Evolutionary conservation across 2,797 vertebrate species (phyloP).

Genomic region (Gallinago solitaria): DNA sequence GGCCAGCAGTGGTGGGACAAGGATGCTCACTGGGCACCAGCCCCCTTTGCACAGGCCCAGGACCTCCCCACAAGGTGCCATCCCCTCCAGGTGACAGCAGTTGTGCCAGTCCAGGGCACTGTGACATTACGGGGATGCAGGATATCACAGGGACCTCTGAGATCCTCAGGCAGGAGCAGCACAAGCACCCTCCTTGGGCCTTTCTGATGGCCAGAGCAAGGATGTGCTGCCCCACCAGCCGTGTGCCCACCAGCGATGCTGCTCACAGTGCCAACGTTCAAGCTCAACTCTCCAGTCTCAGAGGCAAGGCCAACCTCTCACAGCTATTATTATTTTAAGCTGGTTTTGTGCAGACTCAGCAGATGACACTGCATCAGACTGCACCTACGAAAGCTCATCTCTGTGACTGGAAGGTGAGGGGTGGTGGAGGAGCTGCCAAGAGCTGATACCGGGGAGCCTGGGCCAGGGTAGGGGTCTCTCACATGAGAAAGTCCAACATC

Average conservation of each 20-base stretch:
- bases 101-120: not conserved
- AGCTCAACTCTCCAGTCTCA: not conserved
- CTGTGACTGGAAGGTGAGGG: not conserved
- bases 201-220: not conserved
- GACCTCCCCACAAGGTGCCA: not conserved
- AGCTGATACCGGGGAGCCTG: rapidly evolving
- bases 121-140: rapidly evolving
- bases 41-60: not conserved
- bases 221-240: not conserved
- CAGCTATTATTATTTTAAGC: not conserved
- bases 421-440: not conserved
- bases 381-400: not conserved
- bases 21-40: not conserved
- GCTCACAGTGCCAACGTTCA: not conserved
- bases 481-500: not conserved
- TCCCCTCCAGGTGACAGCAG: not conserved
- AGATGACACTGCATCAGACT: not conserved
- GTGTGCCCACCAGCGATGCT: not conserved
- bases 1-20: not conserved
- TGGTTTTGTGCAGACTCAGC: slow-evolving; percentile 39
- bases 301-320: not conserved
- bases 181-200: not conserved
- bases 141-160: not conserved
- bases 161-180: not conserved
- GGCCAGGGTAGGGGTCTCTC: rapidly evolving